Evolutionary conservation across 30 jellyfish, hydroid and myxozoan species (phyloP).

Genomic region (Phacellophora camtschatica): DNA sequence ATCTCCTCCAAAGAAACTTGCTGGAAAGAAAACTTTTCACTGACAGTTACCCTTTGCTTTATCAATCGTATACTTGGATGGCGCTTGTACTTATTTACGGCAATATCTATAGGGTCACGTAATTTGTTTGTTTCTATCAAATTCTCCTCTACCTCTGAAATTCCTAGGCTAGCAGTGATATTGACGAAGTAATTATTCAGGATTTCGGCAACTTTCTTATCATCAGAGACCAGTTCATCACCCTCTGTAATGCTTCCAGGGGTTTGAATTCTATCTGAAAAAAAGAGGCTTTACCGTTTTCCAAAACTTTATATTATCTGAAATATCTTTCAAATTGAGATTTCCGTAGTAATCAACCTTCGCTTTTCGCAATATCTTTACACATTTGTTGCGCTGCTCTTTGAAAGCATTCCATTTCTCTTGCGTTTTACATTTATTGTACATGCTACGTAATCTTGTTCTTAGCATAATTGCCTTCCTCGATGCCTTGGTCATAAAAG

Average conservation of each 20-base stretch:
- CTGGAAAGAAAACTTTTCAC: not conserved
- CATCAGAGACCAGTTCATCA: not conserved
- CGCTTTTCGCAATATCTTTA: constrained; percentile 10
- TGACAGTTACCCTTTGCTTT: not conserved
- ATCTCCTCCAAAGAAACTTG: not conserved
- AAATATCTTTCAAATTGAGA: not conserved
- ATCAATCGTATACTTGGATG: constrained; percentile 11
- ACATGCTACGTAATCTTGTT: not conserved
- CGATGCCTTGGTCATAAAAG: constrained; percentile 15
- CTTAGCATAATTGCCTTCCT: constrained; percentile 6
- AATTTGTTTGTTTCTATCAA: not conserved
- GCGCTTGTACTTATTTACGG: not conserved
- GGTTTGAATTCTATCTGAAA: constrained; percentile 1
- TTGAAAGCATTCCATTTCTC: not conserved
- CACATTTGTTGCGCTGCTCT: constrained; percentile 10
- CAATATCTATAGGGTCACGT: constrained; percentile 26
- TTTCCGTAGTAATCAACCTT: not conserved
- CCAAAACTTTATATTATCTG: constrained; percentile 31
- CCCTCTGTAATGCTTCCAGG: not conserved
- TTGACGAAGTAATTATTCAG: not conserved
- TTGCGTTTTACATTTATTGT: not conserved
- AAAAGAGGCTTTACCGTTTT: constrained; percentile 35
- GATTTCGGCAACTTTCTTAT: not conserved
- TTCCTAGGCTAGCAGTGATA: constrained; percentile 11
- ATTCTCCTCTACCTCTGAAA: not conserved